A percentile compares a stretch with the other conserved stretches of the same genome.
These are phyloP conservation scores for Thalassophryne amazonica DNA, from an alignment of 2,797 vertebrate genomes.

Conservation along the genomic window DNA sequence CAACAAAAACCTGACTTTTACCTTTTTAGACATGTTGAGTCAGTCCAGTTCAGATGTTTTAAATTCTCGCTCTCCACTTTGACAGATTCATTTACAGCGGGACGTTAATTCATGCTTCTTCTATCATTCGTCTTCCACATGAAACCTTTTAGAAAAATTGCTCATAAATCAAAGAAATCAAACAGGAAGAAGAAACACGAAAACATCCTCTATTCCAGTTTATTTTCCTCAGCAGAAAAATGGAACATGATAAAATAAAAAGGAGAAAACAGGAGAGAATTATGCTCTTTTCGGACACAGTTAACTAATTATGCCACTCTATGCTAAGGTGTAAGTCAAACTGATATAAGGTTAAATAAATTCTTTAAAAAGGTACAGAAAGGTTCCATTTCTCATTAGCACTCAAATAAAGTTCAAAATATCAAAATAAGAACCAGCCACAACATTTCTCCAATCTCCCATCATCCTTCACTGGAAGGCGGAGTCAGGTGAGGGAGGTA, in stretches of 20 bases:
- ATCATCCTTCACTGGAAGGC: constrained; percentile 5
- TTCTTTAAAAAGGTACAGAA: constrained; percentile 81
- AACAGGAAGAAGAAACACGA: neutral
- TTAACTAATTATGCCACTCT: constrained; percentile 94
- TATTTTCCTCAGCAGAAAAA: constrained; percentile 75
- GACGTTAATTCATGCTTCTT: no score
- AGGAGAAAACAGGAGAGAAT: constrained; percentile 78
- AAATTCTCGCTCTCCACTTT: no score
- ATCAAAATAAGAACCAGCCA: constrained; percentile 48
- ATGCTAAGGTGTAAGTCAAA: constrained; percentile 94
- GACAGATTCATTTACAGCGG: no score
- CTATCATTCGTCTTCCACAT: no score
- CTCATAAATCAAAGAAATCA: neutral
- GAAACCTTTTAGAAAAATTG: neutral
- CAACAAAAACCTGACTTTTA: no score
- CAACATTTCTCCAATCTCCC: constrained; percentile 4
- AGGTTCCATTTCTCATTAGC: constrained; percentile 64
- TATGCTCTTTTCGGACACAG: constrained; percentile 87
- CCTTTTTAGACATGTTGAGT: no score
- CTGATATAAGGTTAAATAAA: constrained; percentile 98
- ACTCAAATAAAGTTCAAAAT: constrained; percentile 49
- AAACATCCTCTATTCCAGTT: constrained; percentile 70
- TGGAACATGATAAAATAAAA: constrained; percentile 71
- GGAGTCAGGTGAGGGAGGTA: constrained; percentile 1
- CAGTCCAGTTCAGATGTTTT: no score